These are phyloP conservation scores for Pyrocephalus nanus DNA, from an alignment of 2,797 vertebrate genomes.

Conservation along the genomic window DNA sequence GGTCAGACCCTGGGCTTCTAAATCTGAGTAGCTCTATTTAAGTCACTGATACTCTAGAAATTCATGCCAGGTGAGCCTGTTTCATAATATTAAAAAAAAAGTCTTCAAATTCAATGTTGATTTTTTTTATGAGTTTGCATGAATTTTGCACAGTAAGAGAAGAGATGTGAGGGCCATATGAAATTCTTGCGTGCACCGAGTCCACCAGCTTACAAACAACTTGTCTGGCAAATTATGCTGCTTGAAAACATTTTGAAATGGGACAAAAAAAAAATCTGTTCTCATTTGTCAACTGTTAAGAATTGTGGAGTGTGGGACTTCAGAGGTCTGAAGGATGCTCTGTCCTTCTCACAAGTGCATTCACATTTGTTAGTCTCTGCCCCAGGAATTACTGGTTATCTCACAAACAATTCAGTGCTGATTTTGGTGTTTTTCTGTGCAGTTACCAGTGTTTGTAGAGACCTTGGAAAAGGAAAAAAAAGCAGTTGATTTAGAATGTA, in stretches of 20 bases:
- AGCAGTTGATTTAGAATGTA: background rate
- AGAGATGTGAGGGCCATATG: background rate
- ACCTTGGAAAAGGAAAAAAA: background rate
- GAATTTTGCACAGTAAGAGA: background rate
- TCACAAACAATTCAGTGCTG: background rate
- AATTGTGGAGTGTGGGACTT: background rate
- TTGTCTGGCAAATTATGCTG: background rate
- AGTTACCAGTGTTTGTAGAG: background rate
- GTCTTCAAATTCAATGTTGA: background rate
- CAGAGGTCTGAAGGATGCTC: accelerated
- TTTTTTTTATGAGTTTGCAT: background rate
- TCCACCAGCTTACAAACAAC: background rate
- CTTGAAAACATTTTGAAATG: background rate
- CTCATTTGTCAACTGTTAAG: background rate
- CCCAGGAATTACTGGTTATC: background rate
- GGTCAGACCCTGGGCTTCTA: background rate
- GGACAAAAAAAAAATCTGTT: background rate
- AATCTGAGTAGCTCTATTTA: background rate
- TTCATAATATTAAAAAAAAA: background rate
- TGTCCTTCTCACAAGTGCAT: background rate
- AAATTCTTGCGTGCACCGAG: background rate
- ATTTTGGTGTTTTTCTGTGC: background rate
- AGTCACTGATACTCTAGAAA: background rate
- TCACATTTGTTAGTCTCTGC: background rate
- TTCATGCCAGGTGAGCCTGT: background rate